Evolutionary conservation across 1,140 invertebrate species (phyloP).

Genomic region (Drosophila subpulchrella): DNA sequence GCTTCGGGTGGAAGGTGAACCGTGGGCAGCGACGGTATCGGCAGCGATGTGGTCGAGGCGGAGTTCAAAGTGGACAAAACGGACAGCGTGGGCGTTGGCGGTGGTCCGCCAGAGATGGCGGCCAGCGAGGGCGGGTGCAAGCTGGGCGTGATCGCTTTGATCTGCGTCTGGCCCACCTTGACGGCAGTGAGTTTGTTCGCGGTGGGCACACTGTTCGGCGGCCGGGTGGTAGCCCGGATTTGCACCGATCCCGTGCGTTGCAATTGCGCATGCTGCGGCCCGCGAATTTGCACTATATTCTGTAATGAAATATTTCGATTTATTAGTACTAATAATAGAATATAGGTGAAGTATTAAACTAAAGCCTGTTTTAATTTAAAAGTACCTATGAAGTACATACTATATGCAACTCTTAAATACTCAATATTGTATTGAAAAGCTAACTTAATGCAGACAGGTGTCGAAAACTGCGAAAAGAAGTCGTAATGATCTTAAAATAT

Average conservation of each 20-base stretch:
- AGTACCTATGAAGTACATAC: no score
- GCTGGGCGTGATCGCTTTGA: conserved; percentile 80
- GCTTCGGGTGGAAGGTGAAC: conserved; percentile 75
- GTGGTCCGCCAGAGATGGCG: conserved; percentile 74
- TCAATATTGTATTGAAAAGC: no score
- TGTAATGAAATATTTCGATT: conserved; percentile 1
- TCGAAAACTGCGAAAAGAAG: no score
- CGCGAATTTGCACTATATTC: conserved; percentile 82
- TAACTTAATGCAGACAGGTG: no score
- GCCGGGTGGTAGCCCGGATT: conserved; percentile 70
- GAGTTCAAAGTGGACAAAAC: conserved; percentile 75
- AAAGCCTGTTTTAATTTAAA: no score
- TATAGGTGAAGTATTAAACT: no score
- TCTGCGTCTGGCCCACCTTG: conserved; percentile 84
- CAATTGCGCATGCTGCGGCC: conserved; percentile 74
- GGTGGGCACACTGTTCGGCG: conserved; percentile 49
- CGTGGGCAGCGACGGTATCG: conserved; percentile 77
- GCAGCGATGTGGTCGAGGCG: conserved; percentile 65
- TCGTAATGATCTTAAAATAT: no score
- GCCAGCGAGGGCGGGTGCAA: conserved; percentile 76
- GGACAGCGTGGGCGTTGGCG: conserved; percentile 74
- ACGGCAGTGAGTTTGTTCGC: conserved; percentile 80
- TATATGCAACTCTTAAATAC: no score
- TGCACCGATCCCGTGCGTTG: conserved; percentile 76
- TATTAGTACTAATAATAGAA: not conserved